Conservation (phyloP, 2,797 vertebrate species). For the Neopelma chrysocephalum region DNA sequence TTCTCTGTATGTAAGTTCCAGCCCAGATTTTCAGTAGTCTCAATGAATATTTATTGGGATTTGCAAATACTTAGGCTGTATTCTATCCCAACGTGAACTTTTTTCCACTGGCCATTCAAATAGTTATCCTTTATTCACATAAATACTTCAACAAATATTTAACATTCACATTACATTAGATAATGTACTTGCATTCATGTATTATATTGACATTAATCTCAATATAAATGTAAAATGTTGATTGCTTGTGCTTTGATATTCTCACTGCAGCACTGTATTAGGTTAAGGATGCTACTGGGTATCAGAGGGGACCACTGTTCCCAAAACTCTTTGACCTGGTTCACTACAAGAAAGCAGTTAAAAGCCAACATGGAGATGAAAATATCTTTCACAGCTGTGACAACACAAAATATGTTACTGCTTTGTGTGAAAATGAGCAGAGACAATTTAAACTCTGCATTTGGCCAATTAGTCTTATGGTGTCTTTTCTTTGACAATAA, state of each 20-base stretch:
- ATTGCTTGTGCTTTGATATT: neutral
- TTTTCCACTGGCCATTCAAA: neutral
- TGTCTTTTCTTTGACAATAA: slow-evolving; percentile 34
- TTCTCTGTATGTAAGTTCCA: neutral
- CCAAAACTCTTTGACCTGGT: neutral
- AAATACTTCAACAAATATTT: neutral
- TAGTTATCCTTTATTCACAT: neutral
- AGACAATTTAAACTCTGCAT: slow-evolving; percentile 33
- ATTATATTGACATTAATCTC: neutral
- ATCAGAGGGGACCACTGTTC: neutral
- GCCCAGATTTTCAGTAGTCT: neutral
- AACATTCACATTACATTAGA: neutral
- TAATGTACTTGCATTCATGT: neutral
- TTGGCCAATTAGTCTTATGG: neutral
- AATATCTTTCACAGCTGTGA: slow-evolving; percentile 44
- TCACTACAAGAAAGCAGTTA: neutral
- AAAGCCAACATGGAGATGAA: neutral
- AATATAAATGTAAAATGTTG: neutral
- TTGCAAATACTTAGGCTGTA: neutral
- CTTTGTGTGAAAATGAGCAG: slow-evolving; percentile 47
- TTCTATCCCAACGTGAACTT: neutral
- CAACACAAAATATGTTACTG: slow-evolving; percentile 27
- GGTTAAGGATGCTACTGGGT: neutral
- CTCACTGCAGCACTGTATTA: neutral
- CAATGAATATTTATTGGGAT: neutral